Conservation (phyloP, 2,113 vertebrate species). For the Prietella phreatophila region DNA sequence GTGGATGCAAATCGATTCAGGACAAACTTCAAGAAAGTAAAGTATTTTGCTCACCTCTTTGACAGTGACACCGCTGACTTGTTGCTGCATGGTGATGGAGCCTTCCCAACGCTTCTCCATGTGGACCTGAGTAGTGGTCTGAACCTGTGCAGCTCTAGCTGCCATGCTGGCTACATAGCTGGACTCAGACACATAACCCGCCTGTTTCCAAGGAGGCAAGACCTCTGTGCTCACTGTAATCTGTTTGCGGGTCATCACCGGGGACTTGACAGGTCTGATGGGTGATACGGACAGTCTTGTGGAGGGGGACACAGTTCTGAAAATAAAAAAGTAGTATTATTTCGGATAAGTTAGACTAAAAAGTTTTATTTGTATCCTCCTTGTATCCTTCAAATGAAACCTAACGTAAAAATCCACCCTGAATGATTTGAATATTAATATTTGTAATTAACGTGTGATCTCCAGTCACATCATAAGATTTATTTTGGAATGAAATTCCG, state of each 20-base stretch:
- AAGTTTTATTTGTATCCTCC: neutral
- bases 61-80: slow-evolving; percentile 68
- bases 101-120: slow-evolving; percentile 85
- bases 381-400: neutral
- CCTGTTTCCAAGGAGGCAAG: slow-evolving; percentile 93
- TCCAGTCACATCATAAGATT: neutral
- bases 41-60: slow-evolving; percentile 68
- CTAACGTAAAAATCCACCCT: neutral
- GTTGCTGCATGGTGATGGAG: slow-evolving; percentile 70
- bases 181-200: slow-evolving; percentile 75
- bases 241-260: slow-evolving; percentile 80
- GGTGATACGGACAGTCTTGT: slow-evolving; percentile 85
- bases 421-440: neutral
- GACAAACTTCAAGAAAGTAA: neutral
- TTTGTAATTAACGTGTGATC: neutral
- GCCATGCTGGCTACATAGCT: slow-evolving; percentile 73
- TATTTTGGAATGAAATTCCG: neutral
- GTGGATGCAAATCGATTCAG: slow-evolving; percentile 2
- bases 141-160: slow-evolving; percentile 70
- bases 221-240: slow-evolving; percentile 74
- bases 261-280: slow-evolving; percentile 91
- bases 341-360: no score
- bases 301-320: slow-evolving; percentile 88
- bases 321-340: neutral
- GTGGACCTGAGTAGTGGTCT: slow-evolving; percentile 73